Evolutionary conservation across 2,888 invertebrate species (phyloP).

Genomic region (Lasioglossum villosulum): DNA sequence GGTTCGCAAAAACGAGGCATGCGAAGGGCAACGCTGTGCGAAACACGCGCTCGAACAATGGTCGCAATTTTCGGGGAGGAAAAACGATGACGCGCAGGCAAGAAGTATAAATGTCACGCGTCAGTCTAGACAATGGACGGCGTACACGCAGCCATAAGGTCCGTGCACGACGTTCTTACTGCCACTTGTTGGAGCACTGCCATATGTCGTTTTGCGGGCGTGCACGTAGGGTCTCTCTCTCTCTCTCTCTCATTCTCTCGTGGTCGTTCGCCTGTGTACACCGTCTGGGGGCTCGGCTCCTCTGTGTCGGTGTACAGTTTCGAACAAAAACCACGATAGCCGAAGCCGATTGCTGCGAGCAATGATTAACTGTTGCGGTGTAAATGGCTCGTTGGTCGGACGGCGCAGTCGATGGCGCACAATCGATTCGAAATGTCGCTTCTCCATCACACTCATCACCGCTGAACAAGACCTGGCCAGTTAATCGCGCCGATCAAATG

Average conservation of each 20-base stretch:
- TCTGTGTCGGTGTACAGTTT: slow-evolving; percentile 67
- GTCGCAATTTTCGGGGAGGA: slow-evolving; percentile 28
- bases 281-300: slow-evolving; percentile 26
- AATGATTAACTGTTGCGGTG: slow-evolving; percentile 30
- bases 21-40: slow-evolving; percentile 4
- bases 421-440: slow-evolving; percentile 4
- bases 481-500: slow-evolving; percentile 7
- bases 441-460: background rate
- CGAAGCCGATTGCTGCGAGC: background rate
- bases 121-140: slow-evolving; percentile 50
- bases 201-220: slow-evolving; percentile 74
- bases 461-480: slow-evolving; percentile 10
- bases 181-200: slow-evolving; percentile 82
- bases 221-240: slow-evolving; percentile 21
- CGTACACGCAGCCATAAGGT: slow-evolving; percentile 41
- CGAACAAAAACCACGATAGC: slow-evolving; percentile 57
- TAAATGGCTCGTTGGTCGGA: background rate
- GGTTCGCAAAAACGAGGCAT: background rate
- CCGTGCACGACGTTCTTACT: slow-evolving; percentile 53
- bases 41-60: slow-evolving; percentile 5
- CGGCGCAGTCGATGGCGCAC: background rate
- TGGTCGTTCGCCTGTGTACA: background rate
- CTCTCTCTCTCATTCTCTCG: background rate
- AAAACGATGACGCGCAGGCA: slow-evolving; percentile 23
- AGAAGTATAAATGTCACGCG: slow-evolving; percentile 36